phyloP scores from a whole-genome alignment of 2,113 vertebrate species.

The Takifugu bimaculatus region DNA sequence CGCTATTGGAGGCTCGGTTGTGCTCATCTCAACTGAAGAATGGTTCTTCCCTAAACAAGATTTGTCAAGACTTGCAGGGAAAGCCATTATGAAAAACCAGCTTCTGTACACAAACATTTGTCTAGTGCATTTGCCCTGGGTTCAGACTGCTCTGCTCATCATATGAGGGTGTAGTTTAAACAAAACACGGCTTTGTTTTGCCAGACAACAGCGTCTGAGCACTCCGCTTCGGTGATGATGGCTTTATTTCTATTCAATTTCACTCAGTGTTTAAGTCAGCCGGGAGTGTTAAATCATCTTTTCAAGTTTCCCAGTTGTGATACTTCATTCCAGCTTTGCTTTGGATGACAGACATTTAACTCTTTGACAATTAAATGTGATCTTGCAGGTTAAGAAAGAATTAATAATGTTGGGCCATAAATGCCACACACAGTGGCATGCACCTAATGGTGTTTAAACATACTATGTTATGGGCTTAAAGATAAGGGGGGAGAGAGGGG shows the following conservation, averaged over 20 bases:
- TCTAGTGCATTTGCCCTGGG: constrained; percentile 37
- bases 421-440: constrained; percentile 1
- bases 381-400: no score
- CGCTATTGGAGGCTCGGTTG: constrained; percentile 12
- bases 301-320: background rate
- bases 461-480: constrained; percentile 3
- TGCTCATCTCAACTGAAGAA: constrained; percentile 37
- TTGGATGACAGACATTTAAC: no score
- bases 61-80: constrained; percentile 70
- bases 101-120: constrained; percentile 48
- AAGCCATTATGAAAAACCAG: constrained; percentile 43
- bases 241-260: background rate
- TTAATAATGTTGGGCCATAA: background rate
- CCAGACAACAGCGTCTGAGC: background rate
- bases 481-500: background rate
- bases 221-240: background rate
- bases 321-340: background rate
- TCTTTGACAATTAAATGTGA: no score
- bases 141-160: constrained; percentile 24
- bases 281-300: background rate
- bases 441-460: constrained; percentile 5
- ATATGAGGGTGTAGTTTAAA: constrained; percentile 38
- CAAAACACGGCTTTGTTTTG: constrained; percentile 32
- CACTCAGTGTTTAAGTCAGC: background rate
- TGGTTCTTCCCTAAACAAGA: constrained; percentile 34